Evolutionary conservation across 2,113 vertebrate genomes (phyloP), one percentile per base, ranked within the genome.

Genomic region (Xerus inauris): DNA sequence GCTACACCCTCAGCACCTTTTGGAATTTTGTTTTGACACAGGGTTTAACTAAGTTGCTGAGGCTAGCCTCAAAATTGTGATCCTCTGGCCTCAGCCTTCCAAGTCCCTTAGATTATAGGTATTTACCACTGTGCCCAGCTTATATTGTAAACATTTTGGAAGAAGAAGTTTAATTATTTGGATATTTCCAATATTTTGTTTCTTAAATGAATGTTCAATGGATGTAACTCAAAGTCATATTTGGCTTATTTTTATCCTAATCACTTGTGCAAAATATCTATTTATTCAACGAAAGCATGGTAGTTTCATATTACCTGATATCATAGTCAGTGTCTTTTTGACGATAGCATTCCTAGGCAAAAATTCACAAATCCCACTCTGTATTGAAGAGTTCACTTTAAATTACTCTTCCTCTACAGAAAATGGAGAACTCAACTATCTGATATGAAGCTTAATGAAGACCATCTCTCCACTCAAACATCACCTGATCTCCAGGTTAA

Each of bases 231-330:
- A 88, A 95, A 91, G 20, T 9, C 77, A 87, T 59, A 65, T 87
- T 95, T 92, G 47, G 45, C n/a, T 93, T 75, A 13, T 72, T 94
- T 96, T 96, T 84, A 65, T 72, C 89, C 59, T 91, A 84, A 80
- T 42, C 49, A 76, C 35, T 82, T 89, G 14, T 85, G 73, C 14
- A 91, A 94, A 83, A 85, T 65, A 95, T 81, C 90, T 95, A 80
- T 86, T 96, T 47, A 73, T 14, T 94, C 47, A 87, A 45, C 45
- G 96, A 92, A 92, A 87, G 47, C 59, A 45, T 94, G 87, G 59
- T 47, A 84, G 92, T 93, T 90, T 81, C 94, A 97, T 93, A 72
- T 69, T 76, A 87, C 32, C 57, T 81, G 30, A 40, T 84, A 92
- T 80, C 90, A 81, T 47, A 67, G 71, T 67, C 30, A 94, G 28